Percentiles rank a stretch among this genome's conserved stretches.
These are phyloP conservation scores for Sipha flava DNA, from an alignment of 1,140 invertebrate genomes.

Conservation along the genomic window DNA sequence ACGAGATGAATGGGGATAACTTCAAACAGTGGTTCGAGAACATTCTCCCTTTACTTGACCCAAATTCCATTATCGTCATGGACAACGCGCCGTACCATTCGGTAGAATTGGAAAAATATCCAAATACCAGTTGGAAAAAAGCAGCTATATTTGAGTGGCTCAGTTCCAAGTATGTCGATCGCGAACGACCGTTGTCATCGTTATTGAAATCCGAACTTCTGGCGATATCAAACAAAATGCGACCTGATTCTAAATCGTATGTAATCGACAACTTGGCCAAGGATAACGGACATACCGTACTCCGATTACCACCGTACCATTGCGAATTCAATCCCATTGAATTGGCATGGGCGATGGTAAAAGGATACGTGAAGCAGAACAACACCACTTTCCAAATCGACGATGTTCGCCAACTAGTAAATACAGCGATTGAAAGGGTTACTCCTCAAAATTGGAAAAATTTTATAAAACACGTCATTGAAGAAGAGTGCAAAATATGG, in stretches of 20 bases:
- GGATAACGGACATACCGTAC: neutral
- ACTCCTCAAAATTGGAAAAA: neutral
- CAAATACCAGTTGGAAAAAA: neutral
- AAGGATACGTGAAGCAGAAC: slow-evolving; percentile 39
- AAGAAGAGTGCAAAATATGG: neutral
- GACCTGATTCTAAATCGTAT: neutral
- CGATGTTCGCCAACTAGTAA: neutral
- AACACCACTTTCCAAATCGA: slow-evolving; percentile 32
- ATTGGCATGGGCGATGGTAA: slow-evolving; percentile 41
- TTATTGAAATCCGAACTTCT: neutral
- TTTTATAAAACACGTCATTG: neutral
- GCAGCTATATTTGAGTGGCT: neutral
- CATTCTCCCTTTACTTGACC: neutral
- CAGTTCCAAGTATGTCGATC: neutral
- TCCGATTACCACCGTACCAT: slow-evolving; percentile 43
- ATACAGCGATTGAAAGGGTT: neutral
- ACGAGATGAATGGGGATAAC: neutral
- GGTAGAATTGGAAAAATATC: neutral
- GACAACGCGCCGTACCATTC: neutral
- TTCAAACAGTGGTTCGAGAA: neutral
- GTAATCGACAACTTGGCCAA: neutral
- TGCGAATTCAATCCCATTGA: slow-evolving; percentile 44
- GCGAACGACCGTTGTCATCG: neutral
- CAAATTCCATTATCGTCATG: neutral
- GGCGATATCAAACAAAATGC: neutral